Evolutionary conservation across 53 echinoderm and acorn worm genomes (phyloP).

Genomic region (Henricia sp.): DNA sequence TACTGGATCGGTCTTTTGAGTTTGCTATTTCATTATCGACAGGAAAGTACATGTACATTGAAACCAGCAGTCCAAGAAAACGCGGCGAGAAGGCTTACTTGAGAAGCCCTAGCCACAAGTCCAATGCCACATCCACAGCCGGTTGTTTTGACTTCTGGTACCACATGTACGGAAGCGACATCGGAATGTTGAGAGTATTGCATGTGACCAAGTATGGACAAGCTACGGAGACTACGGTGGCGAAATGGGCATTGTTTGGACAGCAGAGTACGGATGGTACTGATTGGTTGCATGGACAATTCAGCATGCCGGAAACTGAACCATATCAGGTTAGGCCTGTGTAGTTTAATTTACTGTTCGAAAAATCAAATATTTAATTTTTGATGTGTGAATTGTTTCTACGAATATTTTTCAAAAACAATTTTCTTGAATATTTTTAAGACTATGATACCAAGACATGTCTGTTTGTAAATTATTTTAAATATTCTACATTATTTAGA

Average conservation of each 20-base stretch:
- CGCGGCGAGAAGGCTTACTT: slow-evolving; percentile 58
- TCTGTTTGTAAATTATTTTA: no score
- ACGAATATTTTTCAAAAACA: no score
- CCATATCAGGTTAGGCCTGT: slow-evolving; percentile 16
- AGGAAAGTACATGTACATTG: slow-evolving; percentile 83
- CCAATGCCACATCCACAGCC: slow-evolving; percentile 32
- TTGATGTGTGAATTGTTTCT: no score
- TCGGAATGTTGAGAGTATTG: slow-evolving; percentile 52
- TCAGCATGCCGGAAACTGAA: slow-evolving; percentile 29
- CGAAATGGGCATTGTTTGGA: slow-evolving; percentile 39
- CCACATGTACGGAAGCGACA: slow-evolving; percentile 78
- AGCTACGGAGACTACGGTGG: not conserved
- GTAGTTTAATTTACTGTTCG: no score
- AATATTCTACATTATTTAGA: no score
- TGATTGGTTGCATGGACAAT: slow-evolving; percentile 43
- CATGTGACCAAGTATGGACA: slow-evolving; percentile 48
- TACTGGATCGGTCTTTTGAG: no score
- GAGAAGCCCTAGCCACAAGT: slow-evolving; percentile 32
- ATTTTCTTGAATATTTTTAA: no score
- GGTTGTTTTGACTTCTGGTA: slow-evolving; percentile 82
- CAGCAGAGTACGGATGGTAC: slow-evolving; percentile 27
- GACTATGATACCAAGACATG: no score
- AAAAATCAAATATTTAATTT: no score
- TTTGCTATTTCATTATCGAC: not conserved
- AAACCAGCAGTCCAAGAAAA: slow-evolving; percentile 60